Percentiles rank a stretch among this genome's conserved stretches.
Conservation (phyloP, 2,113 vertebrate species). For the Zosterops japonicus region DNA sequence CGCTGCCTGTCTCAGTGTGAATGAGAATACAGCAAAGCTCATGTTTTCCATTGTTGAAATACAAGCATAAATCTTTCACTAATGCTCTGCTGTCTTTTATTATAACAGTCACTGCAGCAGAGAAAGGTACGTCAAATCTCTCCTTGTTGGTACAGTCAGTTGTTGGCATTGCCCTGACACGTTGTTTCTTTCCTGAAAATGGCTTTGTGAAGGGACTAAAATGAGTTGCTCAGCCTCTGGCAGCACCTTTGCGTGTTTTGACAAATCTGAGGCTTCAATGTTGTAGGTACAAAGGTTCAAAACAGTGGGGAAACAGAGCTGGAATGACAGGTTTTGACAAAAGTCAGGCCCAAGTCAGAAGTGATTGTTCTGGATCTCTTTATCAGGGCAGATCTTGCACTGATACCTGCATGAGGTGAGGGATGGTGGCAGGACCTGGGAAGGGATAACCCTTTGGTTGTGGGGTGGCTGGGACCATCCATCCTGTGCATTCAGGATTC, state of each 20-base stretch:
- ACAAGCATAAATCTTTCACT: slow-evolving; percentile 80
- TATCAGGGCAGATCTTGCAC: neutral
- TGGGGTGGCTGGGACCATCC: neutral
- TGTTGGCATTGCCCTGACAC: slow-evolving; percentile 66
- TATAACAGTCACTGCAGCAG: slow-evolving; percentile 53
- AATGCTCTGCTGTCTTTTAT: slow-evolving; percentile 74
- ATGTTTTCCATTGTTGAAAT: slow-evolving; percentile 71
- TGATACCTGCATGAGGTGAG: neutral
- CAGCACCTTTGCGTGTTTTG: slow-evolving; percentile 65
- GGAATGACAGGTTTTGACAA: slow-evolving; percentile 24
- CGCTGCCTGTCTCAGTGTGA: slow-evolving; percentile 61
- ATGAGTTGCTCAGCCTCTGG: slow-evolving; percentile 63
- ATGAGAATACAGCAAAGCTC: slow-evolving; percentile 69
- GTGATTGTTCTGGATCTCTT: neutral
- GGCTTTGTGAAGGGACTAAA: slow-evolving; percentile 61
- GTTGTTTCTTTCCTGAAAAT: slow-evolving; percentile 61
- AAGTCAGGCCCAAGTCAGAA: neutral
- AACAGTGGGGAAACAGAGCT: slow-evolving; percentile 11
- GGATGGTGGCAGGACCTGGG: neutral
- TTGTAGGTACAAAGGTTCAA: slow-evolving; percentile 6
- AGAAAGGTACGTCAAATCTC: slow-evolving; percentile 60
- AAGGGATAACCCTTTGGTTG: fast-evolving
- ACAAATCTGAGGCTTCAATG: slow-evolving; percentile 54
- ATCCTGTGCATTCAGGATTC: fast-evolving
- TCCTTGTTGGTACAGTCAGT: slow-evolving; percentile 60